Base-by-base conservation (phyloP, 2,888 invertebrate genomes). In the Troglohyphantes excavatus region DNA sequence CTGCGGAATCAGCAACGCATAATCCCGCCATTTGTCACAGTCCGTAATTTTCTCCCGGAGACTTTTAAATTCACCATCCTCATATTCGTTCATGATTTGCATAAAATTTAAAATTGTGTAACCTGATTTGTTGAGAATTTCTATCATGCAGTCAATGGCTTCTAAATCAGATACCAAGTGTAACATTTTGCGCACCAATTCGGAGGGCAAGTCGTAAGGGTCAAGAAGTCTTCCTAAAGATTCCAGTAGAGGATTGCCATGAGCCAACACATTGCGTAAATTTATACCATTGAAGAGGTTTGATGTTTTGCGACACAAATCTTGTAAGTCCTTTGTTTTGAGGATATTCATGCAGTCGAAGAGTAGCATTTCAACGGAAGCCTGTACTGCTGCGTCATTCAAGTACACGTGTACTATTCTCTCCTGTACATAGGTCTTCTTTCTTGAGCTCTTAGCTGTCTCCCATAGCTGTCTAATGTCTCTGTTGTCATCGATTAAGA, bases 321-420 rank as follows among this genome's bases (percentile, higher is more conserved):
- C 23, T 43, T 63, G 9, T 7, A 85, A 39, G 0, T 76, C 70
- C 27, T 53, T 63, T 1, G 39, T 59, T 33, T 70, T 70, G 9
- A 79, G 70, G 21, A 73, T 23, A 7, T n/a, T 87, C 87, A 87
- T 87, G 29, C 87, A 87, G n/a, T 87, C 87, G 19, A 72, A 87
- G 1, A 87, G 46, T 7, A 87, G 21, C 63, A 73, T 72, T 65
- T 87, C 87, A 13, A 79, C 63, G 0, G 79, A 43, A 0, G 72
- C 79, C 46, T 73, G 73, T 29, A 79, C 19, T 65, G 39, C 72
- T 0, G 79, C 27, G 23, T 72, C 72, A 2, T n/a, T 79, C 3
- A 76, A 21, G 65, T 72, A 87, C 0, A 65, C 17, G n/a, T 65
- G 63, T n/a, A 87, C 53, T 2, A 87, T 9, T 46, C 27, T 72